Conservation (phyloP, 2,888 invertebrate genomes). For the Synanthedon formicaeformis region DNA sequence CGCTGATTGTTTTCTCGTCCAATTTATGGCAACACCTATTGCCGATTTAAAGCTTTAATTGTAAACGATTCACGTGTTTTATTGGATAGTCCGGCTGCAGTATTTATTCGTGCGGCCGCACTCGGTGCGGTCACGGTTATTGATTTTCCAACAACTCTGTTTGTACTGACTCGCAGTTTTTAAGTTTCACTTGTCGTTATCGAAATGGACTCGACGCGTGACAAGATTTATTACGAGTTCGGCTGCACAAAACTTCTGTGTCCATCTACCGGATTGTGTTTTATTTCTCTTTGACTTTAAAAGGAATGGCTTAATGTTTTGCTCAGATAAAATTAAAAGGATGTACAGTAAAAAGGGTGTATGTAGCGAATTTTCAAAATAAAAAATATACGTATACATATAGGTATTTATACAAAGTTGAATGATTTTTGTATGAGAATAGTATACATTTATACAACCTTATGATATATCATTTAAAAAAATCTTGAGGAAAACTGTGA, state of each 20-base stretch:
- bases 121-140: slow-evolving; percentile 58
- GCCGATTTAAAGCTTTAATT: slow-evolving; percentile 71
- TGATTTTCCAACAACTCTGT: slow-evolving; percentile 48
- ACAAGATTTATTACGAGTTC: slow-evolving; percentile 21
- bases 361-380: too few relatives aligned
- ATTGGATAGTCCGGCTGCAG: slow-evolving; percentile 60
- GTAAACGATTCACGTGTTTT: slow-evolving; percentile 70
- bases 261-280: neutral
- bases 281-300: neutral
- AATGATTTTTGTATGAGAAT: too few relatives aligned
- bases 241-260: slow-evolving; percentile 5
- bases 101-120: slow-evolving; percentile 58
- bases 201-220: slow-evolving; percentile 16
- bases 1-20: slow-evolving; percentile 68
- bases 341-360: too few relatives aligned
- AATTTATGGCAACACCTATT: slow-evolving; percentile 71
- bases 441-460: too few relatives aligned
- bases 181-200: slow-evolving; percentile 28
- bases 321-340: too few relatives aligned
- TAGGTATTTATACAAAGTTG: too few relatives aligned
- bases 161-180: slow-evolving; percentile 32
- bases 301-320: neutral
- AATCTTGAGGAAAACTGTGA: too few relatives aligned
- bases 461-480: too few relatives aligned
- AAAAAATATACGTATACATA: too few relatives aligned